Conservation (phyloP, 2,797 vertebrate species). For the Australoheros facetus region DNA sequence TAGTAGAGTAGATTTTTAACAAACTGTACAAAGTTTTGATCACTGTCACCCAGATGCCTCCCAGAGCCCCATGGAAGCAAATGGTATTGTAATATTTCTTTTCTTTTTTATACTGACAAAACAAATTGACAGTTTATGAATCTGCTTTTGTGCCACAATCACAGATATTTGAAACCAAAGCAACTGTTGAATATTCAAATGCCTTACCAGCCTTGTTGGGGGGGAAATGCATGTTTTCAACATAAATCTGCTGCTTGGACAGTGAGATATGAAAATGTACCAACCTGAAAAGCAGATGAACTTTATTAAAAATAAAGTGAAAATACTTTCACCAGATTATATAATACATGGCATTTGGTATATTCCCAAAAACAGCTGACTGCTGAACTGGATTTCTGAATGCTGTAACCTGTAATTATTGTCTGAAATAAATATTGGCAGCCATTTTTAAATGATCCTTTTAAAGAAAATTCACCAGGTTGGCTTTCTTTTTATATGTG, state of each 20-base stretch:
- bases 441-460: background rate
- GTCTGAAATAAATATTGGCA: background rate
- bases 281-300: background rate
- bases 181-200: slow-evolving; percentile 40
- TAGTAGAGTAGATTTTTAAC: slow-evolving; percentile 40
- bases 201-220: slow-evolving; percentile 50
- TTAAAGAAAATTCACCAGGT: background rate
- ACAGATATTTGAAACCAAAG: slow-evolving; percentile 66
- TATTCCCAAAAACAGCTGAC: background rate
- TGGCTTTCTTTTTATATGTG: background rate
- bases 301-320: background rate
- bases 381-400: slow-evolving; percentile 52
- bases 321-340: background rate
- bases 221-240: slow-evolving; percentile 50
- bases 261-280: background rate
- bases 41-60: slow-evolving; percentile 69
- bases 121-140: slow-evolving; percentile 22
- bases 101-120: slow-evolving; percentile 22
- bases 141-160: slow-evolving; percentile 9
- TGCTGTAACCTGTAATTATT: slow-evolving; percentile 50
- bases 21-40: slow-evolving; percentile 38
- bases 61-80: slow-evolving; percentile 31
- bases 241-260: slow-evolving; percentile 27
- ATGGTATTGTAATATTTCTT: background rate
- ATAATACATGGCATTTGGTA: background rate